A percentile compares a stretch with the other conserved stretches of the same genome.
Conservation (phyloP, 2,888 invertebrate genomes). For the Nematopogon swammerdamellus region DNA sequence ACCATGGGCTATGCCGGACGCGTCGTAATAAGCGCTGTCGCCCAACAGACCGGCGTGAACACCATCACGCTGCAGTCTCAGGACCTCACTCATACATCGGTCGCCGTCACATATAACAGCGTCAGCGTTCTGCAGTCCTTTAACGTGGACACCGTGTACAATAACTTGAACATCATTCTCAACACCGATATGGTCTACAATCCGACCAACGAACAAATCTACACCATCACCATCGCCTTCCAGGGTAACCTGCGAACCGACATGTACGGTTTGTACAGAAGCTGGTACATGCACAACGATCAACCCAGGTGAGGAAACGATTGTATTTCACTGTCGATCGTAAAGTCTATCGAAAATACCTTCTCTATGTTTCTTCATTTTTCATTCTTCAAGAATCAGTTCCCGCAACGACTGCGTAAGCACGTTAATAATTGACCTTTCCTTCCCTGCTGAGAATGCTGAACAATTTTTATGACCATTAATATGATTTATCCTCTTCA, state of each 20-base stretch:
- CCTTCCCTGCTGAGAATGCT: too few relatives aligned
- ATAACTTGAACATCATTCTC: conserved; percentile 22
- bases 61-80: conserved; percentile 33
- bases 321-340: too few relatives aligned
- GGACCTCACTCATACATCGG: conserved; percentile 24
- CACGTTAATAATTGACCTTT: too few relatives aligned
- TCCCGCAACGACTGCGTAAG: too few relatives aligned
- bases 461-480: too few relatives aligned
- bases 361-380: too few relatives aligned
- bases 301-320: conserved; percentile 26
- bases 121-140: conserved; percentile 11
- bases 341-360: too few relatives aligned
- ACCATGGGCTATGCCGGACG: conserved; percentile 24
- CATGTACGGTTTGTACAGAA: conserved; percentile 43
- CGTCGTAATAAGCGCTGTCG: conserved; percentile 27
- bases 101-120: conserved; percentile 30
- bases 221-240: conserved; percentile 25
- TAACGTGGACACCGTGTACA: conserved; percentile 19
- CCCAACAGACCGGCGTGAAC: conserved; percentile 23
- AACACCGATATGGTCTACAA: too few relatives aligned
- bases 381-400: neutral
- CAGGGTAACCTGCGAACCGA: conserved; percentile 27
- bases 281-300: conserved; percentile 32
- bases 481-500: too few relatives aligned
- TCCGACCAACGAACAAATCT: conserved; percentile 15